Conservation (phyloP, 1,140 invertebrate species). For the Nixonia krombeini region DNA sequence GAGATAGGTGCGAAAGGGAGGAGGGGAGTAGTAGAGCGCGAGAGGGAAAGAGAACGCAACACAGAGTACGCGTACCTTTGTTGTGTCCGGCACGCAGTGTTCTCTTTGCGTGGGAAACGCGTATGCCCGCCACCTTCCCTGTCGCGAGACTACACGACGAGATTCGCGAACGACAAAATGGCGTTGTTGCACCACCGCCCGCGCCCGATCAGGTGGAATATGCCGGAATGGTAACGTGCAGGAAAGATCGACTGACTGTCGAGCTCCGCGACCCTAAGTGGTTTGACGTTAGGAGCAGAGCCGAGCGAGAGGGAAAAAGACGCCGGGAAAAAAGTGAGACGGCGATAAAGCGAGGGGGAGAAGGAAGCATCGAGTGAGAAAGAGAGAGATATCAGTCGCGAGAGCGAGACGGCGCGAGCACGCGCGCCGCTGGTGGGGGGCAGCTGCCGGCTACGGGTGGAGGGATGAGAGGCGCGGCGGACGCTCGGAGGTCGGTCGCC, state of each 20-base stretch:
- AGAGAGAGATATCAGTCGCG: slow-evolving; percentile 30
- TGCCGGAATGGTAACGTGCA: slow-evolving; percentile 52
- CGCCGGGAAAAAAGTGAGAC: slow-evolving; percentile 32
- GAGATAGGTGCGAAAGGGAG: too few species aligned
- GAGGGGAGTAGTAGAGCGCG: too few species aligned
- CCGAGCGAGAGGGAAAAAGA: slow-evolving; percentile 26
- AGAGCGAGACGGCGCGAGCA: neutral
- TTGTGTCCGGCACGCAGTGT: neutral
- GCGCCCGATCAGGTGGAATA: slow-evolving; percentile 61
- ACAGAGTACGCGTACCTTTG: neutral
- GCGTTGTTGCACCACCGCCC: slow-evolving; percentile 48
- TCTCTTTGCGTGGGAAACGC: neutral
- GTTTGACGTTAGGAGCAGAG: slow-evolving; percentile 61
- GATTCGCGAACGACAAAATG: slow-evolving; percentile 53
- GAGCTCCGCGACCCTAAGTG: slow-evolving; percentile 61
- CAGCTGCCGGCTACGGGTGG: neutral
- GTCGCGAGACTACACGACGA: slow-evolving; percentile 7
- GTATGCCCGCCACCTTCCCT: neutral
- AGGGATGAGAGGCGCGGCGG: slow-evolving; percentile 19
- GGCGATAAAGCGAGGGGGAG: slow-evolving; percentile 31
- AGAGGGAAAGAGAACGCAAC: too few species aligned
- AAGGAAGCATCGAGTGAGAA: slow-evolving; percentile 22
- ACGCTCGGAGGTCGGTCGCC: neutral
- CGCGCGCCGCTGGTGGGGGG: slow-evolving; percentile 15
- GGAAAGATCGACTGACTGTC: slow-evolving; percentile 63